These are phyloP conservation scores for Epinotia bilunana DNA, from an alignment of 2,888 invertebrate species.

Conservation along the genomic window DNA sequence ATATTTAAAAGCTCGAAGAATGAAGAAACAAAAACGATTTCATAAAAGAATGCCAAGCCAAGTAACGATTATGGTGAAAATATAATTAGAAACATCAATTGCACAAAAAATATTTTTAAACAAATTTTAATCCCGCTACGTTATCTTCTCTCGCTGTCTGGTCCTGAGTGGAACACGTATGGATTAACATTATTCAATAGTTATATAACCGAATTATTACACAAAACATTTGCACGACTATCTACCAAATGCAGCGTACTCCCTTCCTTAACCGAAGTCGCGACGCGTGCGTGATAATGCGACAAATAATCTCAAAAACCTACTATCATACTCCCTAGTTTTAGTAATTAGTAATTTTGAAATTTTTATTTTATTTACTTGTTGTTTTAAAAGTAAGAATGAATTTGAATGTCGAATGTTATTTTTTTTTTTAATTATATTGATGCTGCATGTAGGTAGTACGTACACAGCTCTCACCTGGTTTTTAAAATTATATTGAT, in stretches of 20 bases:
- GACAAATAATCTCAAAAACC: background rate
- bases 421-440: too few species aligned
- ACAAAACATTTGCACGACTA: slow-evolving; percentile 36
- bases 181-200: slow-evolving; percentile 12
- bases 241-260: slow-evolving; percentile 21
- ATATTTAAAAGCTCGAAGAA: background rate
- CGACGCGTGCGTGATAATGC: slow-evolving; percentile 16
- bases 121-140: background rate
- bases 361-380: too few species aligned
- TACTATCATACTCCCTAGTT: background rate
- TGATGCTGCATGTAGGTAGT: too few species aligned
- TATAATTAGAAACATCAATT: background rate
- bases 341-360: too few species aligned
- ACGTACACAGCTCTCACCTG: too few species aligned
- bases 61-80: background rate
- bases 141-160: background rate
- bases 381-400: too few species aligned
- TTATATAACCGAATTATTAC: slow-evolving; percentile 12
- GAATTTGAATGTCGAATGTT: too few species aligned
- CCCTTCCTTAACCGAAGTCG: slow-evolving; percentile 16
- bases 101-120: too few species aligned
- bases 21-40: too few species aligned
- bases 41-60: too few species aligned
- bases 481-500: too few species aligned
- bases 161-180: slow-evolving; percentile 1